A percentile compares a stretch with the other conserved stretches of the same genome.
These are phyloP conservation scores for Eupsilia transversa DNA, from an alignment of 2,888 invertebrate species.

Conservation along the genomic window DNA sequence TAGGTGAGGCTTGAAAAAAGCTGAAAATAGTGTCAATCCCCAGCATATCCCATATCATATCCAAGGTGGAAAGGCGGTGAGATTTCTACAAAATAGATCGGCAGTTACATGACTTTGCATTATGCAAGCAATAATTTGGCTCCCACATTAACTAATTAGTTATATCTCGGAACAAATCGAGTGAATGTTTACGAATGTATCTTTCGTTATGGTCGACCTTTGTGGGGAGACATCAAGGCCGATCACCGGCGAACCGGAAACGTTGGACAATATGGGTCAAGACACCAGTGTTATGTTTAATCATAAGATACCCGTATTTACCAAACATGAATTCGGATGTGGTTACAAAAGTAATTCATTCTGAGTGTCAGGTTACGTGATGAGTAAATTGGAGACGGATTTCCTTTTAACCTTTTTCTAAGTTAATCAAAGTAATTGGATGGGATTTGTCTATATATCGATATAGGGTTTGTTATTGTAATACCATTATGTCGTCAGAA, in stretches of 20 bases:
- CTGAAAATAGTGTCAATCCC: no score
- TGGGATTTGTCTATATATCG: neutral
- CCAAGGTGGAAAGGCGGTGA: no score
- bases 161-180: conserved; percentile 60
- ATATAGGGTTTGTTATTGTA: conserved; percentile 1
- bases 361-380: conserved; percentile 36
- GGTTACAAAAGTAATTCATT: conserved; percentile 30
- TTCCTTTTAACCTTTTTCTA: conserved; percentile 29
- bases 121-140: conserved; percentile 44
- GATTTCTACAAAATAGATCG: neutral
- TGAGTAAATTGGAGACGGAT: conserved; percentile 45
- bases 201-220: conserved; percentile 72
- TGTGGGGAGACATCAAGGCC: conserved; percentile 74
- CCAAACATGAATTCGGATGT: conserved; percentile 38
- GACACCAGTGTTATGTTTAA: conserved; percentile 60
- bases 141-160: conserved; percentile 54
- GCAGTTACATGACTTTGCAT: conserved; percentile 36
- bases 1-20: no score
- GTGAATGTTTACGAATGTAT: conserved; percentile 72
- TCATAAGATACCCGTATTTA: conserved; percentile 47
- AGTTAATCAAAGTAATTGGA: conserved; percentile 32
- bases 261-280: conserved; percentile 75
- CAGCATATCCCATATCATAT: no score
- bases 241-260: conserved; percentile 75
- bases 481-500: conserved; percentile 24